Percentiles rank a stretch among this genome's conserved stretches.
Evolutionary conservation across 1,140 invertebrate species (phyloP).

Genomic region (Dolichoris vasculosae): DNA sequence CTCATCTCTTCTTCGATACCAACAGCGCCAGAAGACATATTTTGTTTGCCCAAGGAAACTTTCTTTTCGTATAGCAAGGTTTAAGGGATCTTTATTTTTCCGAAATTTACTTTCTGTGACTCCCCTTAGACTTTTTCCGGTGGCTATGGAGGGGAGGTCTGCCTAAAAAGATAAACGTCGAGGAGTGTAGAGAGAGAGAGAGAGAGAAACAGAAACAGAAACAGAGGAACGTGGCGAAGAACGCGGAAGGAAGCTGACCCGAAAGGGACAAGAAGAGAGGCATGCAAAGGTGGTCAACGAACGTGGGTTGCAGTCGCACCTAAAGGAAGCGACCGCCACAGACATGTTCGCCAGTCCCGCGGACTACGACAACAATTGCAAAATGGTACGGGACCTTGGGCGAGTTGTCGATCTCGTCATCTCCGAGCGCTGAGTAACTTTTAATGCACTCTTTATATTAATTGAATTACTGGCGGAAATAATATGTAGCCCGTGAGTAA

Average conservation of each 20-base stretch:
- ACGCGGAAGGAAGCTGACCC: neutral
- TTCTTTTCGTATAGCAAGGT: too few species aligned
- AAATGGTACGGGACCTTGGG: slow-evolving; percentile 59
- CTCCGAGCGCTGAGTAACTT: neutral
- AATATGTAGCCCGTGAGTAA: neutral
- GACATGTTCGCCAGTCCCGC: slow-evolving; percentile 63
- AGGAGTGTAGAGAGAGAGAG: neutral
- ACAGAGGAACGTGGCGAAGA: neutral
- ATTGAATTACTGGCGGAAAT: neutral
- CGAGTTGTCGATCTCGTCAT: neutral
- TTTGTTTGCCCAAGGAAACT: too few species aligned
- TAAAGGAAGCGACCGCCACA: slow-evolving; percentile 14
- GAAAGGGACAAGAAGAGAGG: neutral
- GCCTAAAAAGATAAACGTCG: too few species aligned
- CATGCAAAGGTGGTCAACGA: neutral
- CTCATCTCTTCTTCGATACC: too few species aligned
- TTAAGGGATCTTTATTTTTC: neutral
- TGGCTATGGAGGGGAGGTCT: neutral
- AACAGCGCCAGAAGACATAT: too few species aligned
- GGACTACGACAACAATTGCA: slow-evolving; percentile 62
- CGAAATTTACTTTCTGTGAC: neutral
- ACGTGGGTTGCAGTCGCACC: neutral
- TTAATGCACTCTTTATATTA: neutral
- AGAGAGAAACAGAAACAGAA: neutral
- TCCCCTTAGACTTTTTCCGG: neutral